A percentile compares a stretch with the other conserved stretches of the same genome.
Evolutionary conservation across 2,888 invertebrate species (phyloP).

Genomic region (Limnephilus auricula): DNA sequence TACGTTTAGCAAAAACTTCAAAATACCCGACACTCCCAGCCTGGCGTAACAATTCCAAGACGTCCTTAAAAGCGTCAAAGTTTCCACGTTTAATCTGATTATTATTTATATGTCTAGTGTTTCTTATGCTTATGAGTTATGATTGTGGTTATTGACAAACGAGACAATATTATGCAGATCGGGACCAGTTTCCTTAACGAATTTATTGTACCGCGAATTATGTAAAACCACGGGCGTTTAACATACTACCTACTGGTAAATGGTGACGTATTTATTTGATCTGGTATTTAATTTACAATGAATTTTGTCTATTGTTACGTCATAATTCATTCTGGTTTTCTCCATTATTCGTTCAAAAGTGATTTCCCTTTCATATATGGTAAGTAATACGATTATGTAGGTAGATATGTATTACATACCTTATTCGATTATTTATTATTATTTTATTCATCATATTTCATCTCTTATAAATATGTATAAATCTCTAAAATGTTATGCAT

Average conservation of each 20-base stretch:
- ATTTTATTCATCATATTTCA: not conserved
- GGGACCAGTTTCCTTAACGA: slow-evolving; percentile 30
- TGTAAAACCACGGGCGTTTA: not conserved
- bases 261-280: not conserved
- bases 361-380: not conserved
- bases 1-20: not conserved
- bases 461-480: too few species aligned
- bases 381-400: not conserved
- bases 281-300: not conserved
- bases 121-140: not conserved
- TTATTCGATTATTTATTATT: not conserved
- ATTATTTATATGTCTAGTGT: not conserved
- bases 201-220: slow-evolving; percentile 28
- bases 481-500: too few species aligned
- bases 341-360: not conserved
- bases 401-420: not conserved
- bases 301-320: not conserved
- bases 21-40: not conserved
- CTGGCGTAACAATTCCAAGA: not conserved
- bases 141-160: not conserved
- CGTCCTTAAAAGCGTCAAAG: not conserved
- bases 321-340: not conserved
- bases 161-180: not conserved
- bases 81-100: not conserved
- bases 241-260: not conserved